A percentile compares a stretch with the other conserved stretches of the same genome.
Evolutionary conservation across 2,113 vertebrate species (phyloP).

Genomic region (Rhinoptilus africanus): DNA sequence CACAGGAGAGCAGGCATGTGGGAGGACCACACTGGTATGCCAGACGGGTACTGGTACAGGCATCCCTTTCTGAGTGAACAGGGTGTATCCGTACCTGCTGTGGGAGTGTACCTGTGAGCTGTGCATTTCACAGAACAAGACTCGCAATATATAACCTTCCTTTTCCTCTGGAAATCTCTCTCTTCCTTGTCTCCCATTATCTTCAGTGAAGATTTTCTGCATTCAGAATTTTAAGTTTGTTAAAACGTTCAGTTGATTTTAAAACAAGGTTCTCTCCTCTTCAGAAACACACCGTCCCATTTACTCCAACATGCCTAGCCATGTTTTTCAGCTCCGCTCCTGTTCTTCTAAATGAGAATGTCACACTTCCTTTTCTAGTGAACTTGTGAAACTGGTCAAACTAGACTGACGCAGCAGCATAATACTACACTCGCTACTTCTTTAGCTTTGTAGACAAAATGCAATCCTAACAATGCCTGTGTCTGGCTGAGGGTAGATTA

Average conservation of each 20-base stretch:
- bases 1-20: neutral
- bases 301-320: constrained; percentile 43
- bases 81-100: neutral
- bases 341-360: constrained; percentile 60
- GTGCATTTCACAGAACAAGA: neutral
- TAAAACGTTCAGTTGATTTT: neutral
- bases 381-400: constrained; percentile 69
- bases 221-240: neutral
- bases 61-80: neutral
- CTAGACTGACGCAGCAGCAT: constrained; percentile 41
- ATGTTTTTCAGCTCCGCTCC: constrained; percentile 1
- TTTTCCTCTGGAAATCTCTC: neutral
- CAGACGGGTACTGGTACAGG: neutral
- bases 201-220: neutral
- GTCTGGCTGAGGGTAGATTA: constrained; percentile 71
- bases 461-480: constrained; percentile 37
- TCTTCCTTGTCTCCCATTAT: neutral
- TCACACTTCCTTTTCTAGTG: constrained; percentile 35
- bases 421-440: neutral
- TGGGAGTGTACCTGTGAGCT: neutral
- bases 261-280: constrained; percentile 2
- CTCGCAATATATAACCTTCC: neutral
- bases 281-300: neutral
- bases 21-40: neutral
- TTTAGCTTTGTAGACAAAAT: constrained; percentile 64